Base-by-base conservation (phyloP, 2,888 invertebrate species). In the Acanthosepion lycidas region DNA sequence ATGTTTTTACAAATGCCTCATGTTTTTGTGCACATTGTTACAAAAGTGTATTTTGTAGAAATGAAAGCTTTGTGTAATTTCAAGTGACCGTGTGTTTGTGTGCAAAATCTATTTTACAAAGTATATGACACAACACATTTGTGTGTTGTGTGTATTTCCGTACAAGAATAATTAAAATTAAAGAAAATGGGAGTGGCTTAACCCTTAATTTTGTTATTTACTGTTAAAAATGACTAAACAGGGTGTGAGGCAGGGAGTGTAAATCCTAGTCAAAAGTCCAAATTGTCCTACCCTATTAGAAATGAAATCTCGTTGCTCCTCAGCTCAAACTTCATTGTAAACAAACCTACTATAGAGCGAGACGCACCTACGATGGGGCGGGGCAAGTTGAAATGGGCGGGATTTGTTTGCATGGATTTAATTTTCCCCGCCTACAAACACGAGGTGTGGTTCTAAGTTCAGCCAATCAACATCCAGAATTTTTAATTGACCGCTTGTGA, bases 401-500 rank as follows among this genome's bases (percentile, higher is more conserved):
- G 78, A 9, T n/a, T 78, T 12, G n/a, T n/a, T 2, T 59, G 23
- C 23, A 0, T 59, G 59, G 20, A 6, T 59, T 6, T 23, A 20
- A 59, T 59, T 59, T 20, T 59, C 23, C 59, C n/a, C 33, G 78
- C 78, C 78, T 33, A 78, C 78, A 20, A 59, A 23, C 23, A 59
- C 59, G 20, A 23, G 59, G 20, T 59, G 20, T n/a, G n/a, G 33
- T 6, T n/a, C n/a, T n/a, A n/a, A 1, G 0, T 18, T 78, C 78
- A 2, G 9, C 78, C n/a, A 78, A 78, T 78, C 78, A 78, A 12
- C n/a, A 4, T 3, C 33, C 0, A 33, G 78, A 33, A 78, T 78
- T 78, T 78, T 78, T 78, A 78, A 78, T 78, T 78, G 78, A 78
- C n/a, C 78, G 78, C n/a, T 78, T n/a, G 78, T 78, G 78, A n/a